These are phyloP conservation scores for Poeciliopsis occidentalis DNA, from an alignment of 2,113 vertebrate species.

Conservation along the genomic window DNA sequence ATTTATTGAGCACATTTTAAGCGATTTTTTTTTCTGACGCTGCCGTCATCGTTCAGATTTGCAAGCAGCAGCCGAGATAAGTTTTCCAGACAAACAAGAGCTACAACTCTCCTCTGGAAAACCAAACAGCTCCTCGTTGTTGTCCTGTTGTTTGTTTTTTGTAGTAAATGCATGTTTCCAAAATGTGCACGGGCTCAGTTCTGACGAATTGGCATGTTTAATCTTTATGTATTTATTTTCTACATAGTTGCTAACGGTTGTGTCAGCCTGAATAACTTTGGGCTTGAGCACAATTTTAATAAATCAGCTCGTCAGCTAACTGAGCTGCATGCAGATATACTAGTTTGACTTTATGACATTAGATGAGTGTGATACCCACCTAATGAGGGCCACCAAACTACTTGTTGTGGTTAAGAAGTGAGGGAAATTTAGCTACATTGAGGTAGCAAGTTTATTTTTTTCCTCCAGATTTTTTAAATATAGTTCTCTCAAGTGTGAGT, in stretches of 20 bases:
- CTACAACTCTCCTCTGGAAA: constrained; percentile 6
- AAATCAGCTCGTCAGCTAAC: neutral
- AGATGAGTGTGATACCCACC: constrained; percentile 21
- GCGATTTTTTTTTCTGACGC: constrained; percentile 46
- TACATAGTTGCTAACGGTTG: constrained; percentile 9
- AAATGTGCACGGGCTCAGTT: neutral
- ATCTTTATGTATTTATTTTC: constrained; percentile 5
- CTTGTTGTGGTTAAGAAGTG: constrained; percentile 61
- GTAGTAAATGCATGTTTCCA: neutral
- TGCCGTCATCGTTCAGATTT: constrained; percentile 64
- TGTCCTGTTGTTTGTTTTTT: neutral
- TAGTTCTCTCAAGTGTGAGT: constrained; percentile 38
- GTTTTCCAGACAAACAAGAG: constrained; percentile 55
- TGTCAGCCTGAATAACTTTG: constrained; percentile 26
- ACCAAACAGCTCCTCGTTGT: neutral
- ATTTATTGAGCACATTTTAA: neutral
- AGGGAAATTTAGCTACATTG: neutral
- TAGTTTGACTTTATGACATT: neutral
- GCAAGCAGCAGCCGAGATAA: constrained; percentile 59
- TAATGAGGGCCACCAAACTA: constrained; percentile 54
- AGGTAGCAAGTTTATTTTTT: neutral
- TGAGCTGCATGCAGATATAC: neutral
- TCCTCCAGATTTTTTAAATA: neutral
- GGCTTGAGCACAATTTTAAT: neutral
- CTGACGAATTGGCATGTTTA: neutral